Evolutionary conservation across 2,797 vertebrate species (phyloP).

Genomic region (Capromys pilorides): DNA sequence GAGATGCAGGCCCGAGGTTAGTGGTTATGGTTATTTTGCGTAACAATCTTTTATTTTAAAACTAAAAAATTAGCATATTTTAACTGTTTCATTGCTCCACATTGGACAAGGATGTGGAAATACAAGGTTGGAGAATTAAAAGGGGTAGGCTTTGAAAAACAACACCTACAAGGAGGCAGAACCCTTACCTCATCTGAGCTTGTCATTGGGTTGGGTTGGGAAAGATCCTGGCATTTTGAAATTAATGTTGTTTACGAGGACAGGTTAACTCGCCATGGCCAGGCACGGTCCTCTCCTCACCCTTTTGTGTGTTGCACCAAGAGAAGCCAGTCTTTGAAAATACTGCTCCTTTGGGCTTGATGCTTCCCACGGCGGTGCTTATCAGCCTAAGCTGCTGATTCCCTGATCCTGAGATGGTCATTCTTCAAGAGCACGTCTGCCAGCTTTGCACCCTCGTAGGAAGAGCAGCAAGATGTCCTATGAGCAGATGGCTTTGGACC

Average conservation of each 20-base stretch:
- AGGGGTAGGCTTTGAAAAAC: neutral
- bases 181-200: neutral
- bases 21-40: constrained; percentile 43
- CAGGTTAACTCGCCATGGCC: neutral
- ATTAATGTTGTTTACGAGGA: neutral
- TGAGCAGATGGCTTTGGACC: neutral
- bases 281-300: neutral
- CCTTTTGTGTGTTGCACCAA: neutral
- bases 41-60: neutral
- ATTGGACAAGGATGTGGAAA: neutral
- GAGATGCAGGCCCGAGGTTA: neutral
- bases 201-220: neutral
- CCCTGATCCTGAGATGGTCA: neutral
- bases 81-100: neutral
- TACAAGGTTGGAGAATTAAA: neutral
- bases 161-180: neutral
- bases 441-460: neutral
- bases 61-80: constrained; percentile 4
- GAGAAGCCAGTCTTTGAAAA: neutral
- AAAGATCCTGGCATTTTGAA: too few species aligned
- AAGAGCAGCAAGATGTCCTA: neutral
- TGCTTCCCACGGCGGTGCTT: neutral
- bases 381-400: neutral
- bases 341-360: neutral
- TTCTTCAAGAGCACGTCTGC: neutral